phyloP scores from a whole-genome alignment of 2,113 vertebrate genomes.

The Bombycilla garrulus region DNA sequence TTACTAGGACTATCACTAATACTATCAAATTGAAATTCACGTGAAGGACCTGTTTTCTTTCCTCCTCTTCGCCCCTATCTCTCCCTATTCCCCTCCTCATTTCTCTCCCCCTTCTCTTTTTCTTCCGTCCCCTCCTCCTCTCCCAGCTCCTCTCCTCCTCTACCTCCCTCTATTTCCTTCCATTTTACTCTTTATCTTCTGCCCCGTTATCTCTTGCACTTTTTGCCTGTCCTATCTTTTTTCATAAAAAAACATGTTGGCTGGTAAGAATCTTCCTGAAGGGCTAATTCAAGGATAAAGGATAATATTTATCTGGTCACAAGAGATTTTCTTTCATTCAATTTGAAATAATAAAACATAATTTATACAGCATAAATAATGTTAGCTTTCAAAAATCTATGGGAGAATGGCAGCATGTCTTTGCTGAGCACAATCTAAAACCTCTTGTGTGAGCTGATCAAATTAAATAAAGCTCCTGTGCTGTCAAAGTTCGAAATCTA shows the following conservation, averaged over 20 bases:
- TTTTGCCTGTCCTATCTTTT: background rate
- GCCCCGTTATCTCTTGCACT: background rate
- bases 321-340: slow-evolving; percentile 61
- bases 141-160: background rate
- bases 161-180: background rate
- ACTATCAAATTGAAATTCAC: background rate
- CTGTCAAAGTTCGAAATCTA: slow-evolving; percentile 72
- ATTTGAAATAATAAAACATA: slow-evolving; percentile 60
- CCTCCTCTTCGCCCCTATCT: no score
- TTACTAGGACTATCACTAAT: background rate
- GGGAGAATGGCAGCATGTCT: slow-evolving; percentile 30
- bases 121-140: background rate
- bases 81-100: no score
- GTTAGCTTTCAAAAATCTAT: slow-evolving; percentile 47
- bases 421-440: slow-evolving; percentile 71
- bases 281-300: slow-evolving; percentile 26
- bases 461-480: slow-evolving; percentile 74
- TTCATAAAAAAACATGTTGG: background rate
- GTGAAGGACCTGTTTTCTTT: background rate
- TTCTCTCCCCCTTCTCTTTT: background rate
- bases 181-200: background rate
- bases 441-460: slow-evolving; percentile 67
- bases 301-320: slow-evolving; percentile 25
- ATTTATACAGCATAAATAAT: slow-evolving; percentile 56
- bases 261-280: background rate